Conservation (phyloP, 2,113 vertebrate species). For the Suricata suricatta region DNA sequence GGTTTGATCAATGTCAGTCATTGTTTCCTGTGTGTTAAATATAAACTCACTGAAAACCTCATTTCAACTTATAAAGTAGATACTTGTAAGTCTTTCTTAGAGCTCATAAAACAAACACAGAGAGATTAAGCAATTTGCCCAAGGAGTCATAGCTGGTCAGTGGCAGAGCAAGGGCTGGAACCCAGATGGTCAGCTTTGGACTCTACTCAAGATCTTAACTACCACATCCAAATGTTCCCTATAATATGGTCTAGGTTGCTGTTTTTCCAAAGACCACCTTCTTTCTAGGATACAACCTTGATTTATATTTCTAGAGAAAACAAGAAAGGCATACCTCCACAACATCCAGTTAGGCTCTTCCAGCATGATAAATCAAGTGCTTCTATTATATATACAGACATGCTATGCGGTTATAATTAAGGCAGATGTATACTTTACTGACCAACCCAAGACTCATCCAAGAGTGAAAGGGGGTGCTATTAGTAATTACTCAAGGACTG, state of each 20-base stretch:
- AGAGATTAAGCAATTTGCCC: not conserved
- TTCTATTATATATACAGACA: not conserved
- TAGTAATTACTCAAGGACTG: not conserved
- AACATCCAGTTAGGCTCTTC: not conserved
- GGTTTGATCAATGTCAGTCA: not conserved
- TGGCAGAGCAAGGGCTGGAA: not conserved
- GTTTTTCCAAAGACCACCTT: not conserved
- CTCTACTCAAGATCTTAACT: not conserved
- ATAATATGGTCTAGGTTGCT: not conserved
- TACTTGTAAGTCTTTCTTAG: not conserved
- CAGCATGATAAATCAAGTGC: not conserved
- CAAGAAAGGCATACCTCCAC: not conserved
- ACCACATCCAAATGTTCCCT: not conserved
- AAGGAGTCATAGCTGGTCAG: not conserved
- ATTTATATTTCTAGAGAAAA: conserved; percentile 13
- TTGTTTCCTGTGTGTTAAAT: not conserved
- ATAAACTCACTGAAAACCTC: not conserved
- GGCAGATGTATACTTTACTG: not conserved
- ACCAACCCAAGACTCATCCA: not conserved
- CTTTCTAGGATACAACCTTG: not conserved
- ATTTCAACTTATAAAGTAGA: not conserved
- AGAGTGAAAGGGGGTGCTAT: not conserved
- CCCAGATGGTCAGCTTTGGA: not conserved
- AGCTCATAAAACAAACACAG: not conserved
- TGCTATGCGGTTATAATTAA: not conserved